Base-by-base conservation (phyloP, 2,888 invertebrate species). In the Torymus tubicola region DNA sequence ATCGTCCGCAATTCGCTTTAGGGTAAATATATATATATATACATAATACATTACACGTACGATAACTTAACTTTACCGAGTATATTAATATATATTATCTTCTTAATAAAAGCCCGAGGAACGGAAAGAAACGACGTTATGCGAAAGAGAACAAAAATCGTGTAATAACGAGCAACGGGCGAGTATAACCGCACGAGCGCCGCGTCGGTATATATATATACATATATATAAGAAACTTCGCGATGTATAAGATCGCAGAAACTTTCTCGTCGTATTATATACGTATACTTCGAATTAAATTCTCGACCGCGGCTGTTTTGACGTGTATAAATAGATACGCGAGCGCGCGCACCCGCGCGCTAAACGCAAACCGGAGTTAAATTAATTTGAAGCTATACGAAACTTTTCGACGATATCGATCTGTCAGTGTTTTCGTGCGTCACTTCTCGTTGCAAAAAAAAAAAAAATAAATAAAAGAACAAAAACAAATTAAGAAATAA, bases 1-100 rank as follows among this genome's bases (percentile, higher is more conserved):
- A 83, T 83, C 81, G 58, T 82, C 67, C 61, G 8, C 42, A 81
- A 68, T 57, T 78, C 74, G 77, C 67, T 70, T 42, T 78, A 78
- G 71, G 18, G 61, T 71, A 72, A 72, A 42, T 31, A 31, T 31
- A 31, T 1, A 8, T 42, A 42, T 42, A 42, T 8, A 31, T 31
- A 31, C 8, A 31, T 42, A 8, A 8, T 42, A 42, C 50, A 52
- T 67, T 58, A 68, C 21, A 78, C 64, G 50, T 31, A 71, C 71
- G 18, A 77, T 42, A 31, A 55, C 24, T 52, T 67, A 71, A 63
- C 68, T 55, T 50, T 63, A 72, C n/a, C n/a, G 53, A 70, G 18
- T 11, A 18, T 58, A 60, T 65, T 42, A 42, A 42, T 42, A 42
- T 31, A 31, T 42, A 42, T 42, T 42, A 42, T 42, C 24, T 14